Evolutionary conservation across 2,113 vertebrate genomes (phyloP).

Genomic region (Rhombomys opimus): DNA sequence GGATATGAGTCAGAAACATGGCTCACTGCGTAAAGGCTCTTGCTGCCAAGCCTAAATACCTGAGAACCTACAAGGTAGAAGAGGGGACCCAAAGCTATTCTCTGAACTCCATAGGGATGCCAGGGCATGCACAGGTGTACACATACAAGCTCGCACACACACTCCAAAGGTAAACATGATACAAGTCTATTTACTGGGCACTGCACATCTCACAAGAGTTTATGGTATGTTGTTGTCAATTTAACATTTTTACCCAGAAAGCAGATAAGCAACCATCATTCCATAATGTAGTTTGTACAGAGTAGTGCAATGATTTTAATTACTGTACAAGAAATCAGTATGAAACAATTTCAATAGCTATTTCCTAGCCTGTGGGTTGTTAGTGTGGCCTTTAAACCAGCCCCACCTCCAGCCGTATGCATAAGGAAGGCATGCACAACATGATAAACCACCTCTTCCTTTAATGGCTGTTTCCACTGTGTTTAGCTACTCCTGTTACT

Average conservation of each 20-base stretch:
- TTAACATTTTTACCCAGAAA: not conserved
- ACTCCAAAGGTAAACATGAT: not conserved
- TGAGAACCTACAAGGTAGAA: not conserved
- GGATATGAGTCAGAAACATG: not conserved
- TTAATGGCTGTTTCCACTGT: slow-evolving; percentile 84
- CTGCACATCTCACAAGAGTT: not conserved
- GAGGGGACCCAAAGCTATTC: not conserved
- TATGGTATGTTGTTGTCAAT: not conserved
- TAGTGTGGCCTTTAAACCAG: not conserved
- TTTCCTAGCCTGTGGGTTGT: not conserved
- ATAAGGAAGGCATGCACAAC: not conserved
- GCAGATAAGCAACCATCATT: not conserved
- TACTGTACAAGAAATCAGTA: not conserved
- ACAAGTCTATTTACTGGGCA: not conserved
- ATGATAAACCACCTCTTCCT: slow-evolving; percentile 67
- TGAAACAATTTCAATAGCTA: not conserved
- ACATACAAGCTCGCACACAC: not conserved
- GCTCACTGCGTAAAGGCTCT: not conserved
- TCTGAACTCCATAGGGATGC: not conserved
- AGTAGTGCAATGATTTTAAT: not conserved
- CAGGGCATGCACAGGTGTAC: not conserved
- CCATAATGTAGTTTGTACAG: not conserved
- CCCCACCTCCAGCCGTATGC: not conserved
- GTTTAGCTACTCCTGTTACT: slow-evolving; percentile 84
- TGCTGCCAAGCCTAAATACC: not conserved